These are phyloP conservation scores for Pachymerium ferrugineum DNA, from an alignment of 2,888 invertebrate genomes.

Conservation along the genomic window DNA sequence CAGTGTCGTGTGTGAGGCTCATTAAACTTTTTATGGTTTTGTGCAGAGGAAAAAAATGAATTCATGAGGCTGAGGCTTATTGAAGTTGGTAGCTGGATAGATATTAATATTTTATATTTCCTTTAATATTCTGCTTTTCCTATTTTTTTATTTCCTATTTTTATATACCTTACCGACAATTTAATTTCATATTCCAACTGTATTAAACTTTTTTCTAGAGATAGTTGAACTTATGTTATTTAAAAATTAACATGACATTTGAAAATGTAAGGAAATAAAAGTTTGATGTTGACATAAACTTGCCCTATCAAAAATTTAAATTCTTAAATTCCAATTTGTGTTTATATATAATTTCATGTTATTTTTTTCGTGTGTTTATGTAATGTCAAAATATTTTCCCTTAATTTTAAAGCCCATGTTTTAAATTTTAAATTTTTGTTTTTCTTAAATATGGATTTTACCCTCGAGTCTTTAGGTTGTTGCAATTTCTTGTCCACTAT, in stretches of 20 bases:
- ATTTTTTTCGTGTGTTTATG: background rate
- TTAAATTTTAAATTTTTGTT: background rate
- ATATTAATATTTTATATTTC: conserved; percentile 20
- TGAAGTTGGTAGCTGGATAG: conserved; percentile 19
- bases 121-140: background rate
- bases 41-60: conserved; percentile 12
- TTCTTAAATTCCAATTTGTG: too few relatives aligned
- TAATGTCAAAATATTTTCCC: too few relatives aligned
- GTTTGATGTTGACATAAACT: too few relatives aligned
- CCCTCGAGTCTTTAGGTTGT: background rate
- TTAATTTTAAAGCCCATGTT: background rate
- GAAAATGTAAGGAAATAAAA: too few relatives aligned
- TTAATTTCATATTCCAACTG: too few relatives aligned
- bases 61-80: conserved; percentile 22
- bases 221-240: too few relatives aligned
- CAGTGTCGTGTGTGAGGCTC: conserved; percentile 19
- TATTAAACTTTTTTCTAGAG: too few relatives aligned
- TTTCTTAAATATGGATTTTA: background rate
- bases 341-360: too few relatives aligned
- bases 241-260: too few relatives aligned
- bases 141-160: background rate
- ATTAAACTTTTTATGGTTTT: conserved; percentile 13
- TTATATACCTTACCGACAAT: too few relatives aligned
- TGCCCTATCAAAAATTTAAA: too few relatives aligned
- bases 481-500: background rate